Base-by-base conservation (phyloP, 2,888 invertebrate genomes). In the Agrochola lychnidis region DNA sequence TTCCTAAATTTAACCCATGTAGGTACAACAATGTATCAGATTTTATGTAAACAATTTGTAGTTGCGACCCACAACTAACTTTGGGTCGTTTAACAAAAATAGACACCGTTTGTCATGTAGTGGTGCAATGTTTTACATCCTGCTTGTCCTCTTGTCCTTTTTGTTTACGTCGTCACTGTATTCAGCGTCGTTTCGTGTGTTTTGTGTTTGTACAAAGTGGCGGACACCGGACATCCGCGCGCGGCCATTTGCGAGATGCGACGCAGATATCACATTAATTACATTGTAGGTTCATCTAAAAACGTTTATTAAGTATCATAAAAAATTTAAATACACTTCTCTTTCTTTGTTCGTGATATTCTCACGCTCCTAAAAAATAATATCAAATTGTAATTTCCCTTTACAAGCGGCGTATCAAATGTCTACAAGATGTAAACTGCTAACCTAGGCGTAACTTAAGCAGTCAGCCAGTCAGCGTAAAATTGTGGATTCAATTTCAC, bases 151-250 rank as follows among this genome's bases (percentile, higher is more conserved):
- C 87, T 85, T 83, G 88, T 87, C 89, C 90, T 89, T 93, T 94
- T 92, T 93, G 90, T 90, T 85, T 81, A 70, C 69, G 19, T 78
- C 72, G 76, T 74, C 78, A 70, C 81, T 79, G 53, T 81, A 83
- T 77, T 75, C 87, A 75, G 73, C 78, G 77, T 83, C 78, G 89
- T 92, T 93, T 93, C 85, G 92, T 90, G 88, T 92, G 92, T 93
- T 94, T 92, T 91, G 90, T 92, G 88, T 91, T 87, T 83, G 87
- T 82, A 81, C 88, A 76, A 70, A 85, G 87, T 86, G 86, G 87
- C 90, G 91, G 90, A 90, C 91, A 87, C 87, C 93, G 94, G 94
- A 94, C 90, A 89, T 93, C 91, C 93, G 93, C 78, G 73, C 81
- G 79, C 86, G 83, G 86, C 83, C 85, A 87, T 89, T 45, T 90